A percentile compares a stretch with the other conserved stretches of the same genome.
phyloP scores from a whole-genome alignment of 2,113 vertebrate species.

The Stegastes partitus region DNA sequence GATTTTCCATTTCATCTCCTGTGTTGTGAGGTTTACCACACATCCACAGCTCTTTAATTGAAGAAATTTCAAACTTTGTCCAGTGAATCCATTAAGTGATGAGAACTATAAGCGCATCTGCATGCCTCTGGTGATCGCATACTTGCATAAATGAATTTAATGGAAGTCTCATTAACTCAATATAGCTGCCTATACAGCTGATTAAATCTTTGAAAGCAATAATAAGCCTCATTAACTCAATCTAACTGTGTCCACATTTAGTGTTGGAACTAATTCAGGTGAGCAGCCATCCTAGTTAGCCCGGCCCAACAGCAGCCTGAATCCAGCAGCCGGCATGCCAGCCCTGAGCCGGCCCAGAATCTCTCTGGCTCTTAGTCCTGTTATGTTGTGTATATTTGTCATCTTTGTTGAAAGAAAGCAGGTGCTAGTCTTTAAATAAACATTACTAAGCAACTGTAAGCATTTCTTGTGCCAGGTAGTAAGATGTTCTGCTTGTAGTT shows the following conservation, averaged over 20 bases:
- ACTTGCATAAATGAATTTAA: constrained; percentile 14
- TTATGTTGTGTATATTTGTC: neutral
- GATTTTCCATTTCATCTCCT: neutral
- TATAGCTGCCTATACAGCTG: constrained; percentile 28
- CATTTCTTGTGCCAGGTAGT: neutral
- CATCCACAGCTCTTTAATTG: neutral
- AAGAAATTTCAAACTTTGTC: neutral
- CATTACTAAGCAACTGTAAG: neutral
- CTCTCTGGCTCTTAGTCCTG: neutral
- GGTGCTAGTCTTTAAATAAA: neutral
- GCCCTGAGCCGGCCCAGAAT: constrained; percentile 4
- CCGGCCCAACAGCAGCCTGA: neutral
- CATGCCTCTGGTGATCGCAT: neutral
- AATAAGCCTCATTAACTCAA: constrained; percentile 50
- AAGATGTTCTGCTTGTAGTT: neutral
- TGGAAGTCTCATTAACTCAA: constrained; percentile 36
- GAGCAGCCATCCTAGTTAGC: constrained; percentile 2
- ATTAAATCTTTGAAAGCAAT: constrained; percentile 30
- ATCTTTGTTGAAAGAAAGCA: constrained; percentile 6
- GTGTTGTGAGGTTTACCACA: neutral
- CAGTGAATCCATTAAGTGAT: neutral
- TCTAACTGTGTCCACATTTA: constrained; percentile 29
- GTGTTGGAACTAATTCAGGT: constrained; percentile 31
- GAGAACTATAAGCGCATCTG: neutral
- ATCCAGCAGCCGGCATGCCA: constrained; percentile 8